Percentiles rank a stretch among this genome's conserved stretches.
phyloP scores from a whole-genome alignment of 2,113 vertebrate species.

The Pica pica region DNA sequence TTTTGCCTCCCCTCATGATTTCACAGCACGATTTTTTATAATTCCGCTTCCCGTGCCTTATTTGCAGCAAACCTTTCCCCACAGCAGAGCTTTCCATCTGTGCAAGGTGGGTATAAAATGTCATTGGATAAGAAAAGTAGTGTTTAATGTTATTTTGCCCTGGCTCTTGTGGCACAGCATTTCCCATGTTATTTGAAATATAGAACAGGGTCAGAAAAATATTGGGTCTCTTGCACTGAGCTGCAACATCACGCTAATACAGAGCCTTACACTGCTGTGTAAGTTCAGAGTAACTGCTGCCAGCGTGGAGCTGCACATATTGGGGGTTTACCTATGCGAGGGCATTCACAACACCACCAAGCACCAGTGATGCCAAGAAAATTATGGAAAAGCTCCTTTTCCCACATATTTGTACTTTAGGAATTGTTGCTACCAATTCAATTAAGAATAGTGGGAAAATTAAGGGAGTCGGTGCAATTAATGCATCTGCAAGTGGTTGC shows the following conservation, averaged over 20 bases:
- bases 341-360: neutral
- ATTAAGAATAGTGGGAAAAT: neutral
- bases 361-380: neutral
- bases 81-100: neutral
- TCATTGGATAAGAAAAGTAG: neutral
- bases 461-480: fast-evolving
- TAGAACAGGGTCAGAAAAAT: neutral
- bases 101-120: neutral
- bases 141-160: neutral
- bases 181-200: neutral
- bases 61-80: neutral
- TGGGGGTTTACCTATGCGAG: fast-evolving
- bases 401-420: fast-evolving
- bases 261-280: fast-evolving
- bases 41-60: neutral
- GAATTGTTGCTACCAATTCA: fast-evolving
- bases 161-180: neutral
- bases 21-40: neutral
- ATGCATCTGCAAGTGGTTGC: neutral
- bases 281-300: neutral
- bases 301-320: fast-evolving
- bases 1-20: neutral
- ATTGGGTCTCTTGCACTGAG: fast-evolving
- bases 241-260: fast-evolving
- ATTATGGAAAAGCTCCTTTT: neutral